phyloP scores from a whole-genome alignment of 2,113 vertebrate genomes.

The Copsychus sechellarum region DNA sequence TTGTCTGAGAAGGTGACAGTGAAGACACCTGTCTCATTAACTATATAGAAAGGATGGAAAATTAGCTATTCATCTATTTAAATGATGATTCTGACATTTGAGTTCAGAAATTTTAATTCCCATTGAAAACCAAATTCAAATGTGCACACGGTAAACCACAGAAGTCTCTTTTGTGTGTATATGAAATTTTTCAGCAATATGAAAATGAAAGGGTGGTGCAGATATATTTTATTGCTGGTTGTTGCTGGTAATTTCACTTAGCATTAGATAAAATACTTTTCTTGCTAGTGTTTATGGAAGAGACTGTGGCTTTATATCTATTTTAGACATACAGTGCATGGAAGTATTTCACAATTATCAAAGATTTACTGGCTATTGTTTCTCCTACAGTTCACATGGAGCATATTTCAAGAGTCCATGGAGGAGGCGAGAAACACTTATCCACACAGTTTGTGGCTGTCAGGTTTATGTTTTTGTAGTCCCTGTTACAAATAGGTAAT shows the following conservation, averaged over 20 bases:
- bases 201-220: not conserved
- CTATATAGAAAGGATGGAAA: not conserved
- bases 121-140: not conserved
- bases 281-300: not conserved
- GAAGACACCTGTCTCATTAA: not conserved
- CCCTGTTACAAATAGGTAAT: not conserved
- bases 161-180: not conserved
- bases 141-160: not conserved
- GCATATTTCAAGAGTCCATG: not conserved
- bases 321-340: not conserved
- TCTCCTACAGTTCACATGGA: not conserved
- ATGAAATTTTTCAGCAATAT: not conserved
- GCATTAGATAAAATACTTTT: conserved; percentile 1
- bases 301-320: not conserved
- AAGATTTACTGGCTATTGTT: not conserved
- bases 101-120: not conserved
- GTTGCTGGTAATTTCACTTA: not conserved
- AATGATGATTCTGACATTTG: not conserved
- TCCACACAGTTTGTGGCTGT: not conserved
- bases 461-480: not conserved
- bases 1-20: not conserved
- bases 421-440: not conserved
- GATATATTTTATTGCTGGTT: not conserved
- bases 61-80: not conserved
- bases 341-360: conserved; percentile 3